phyloP scores from a whole-genome alignment of 2,113 vertebrate species.

The Ceyx margarethae region DNA sequence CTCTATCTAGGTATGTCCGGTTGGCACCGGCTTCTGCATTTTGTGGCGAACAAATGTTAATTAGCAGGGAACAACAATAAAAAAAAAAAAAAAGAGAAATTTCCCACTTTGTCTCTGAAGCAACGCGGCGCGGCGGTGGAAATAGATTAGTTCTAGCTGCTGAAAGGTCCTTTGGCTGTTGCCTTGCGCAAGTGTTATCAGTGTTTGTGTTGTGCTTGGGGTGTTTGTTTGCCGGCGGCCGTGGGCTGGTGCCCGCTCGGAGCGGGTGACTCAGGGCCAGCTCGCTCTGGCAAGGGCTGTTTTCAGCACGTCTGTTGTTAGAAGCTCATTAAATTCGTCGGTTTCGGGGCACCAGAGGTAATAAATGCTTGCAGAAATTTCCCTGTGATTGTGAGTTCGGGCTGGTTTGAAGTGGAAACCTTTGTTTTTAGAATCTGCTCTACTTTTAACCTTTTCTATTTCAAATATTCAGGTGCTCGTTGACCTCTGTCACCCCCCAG shows the following conservation, averaged over 20 bases:
- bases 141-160: constrained; percentile 59
- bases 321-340: background rate
- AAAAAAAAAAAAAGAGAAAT: background rate
- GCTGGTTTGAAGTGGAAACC: constrained; percentile 21
- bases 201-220: background rate
- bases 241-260: background rate
- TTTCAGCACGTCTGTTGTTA: background rate
- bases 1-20: constrained; percentile 69
- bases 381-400: background rate
- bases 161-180: background rate
- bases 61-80: background rate
- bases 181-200: constrained; percentile 36
- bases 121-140: constrained; percentile 27
- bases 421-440: background rate
- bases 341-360: background rate
- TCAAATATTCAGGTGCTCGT: fast-evolving
- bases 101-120: background rate
- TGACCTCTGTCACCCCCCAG: fast-evolving
- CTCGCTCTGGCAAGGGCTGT: background rate
- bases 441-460: background rate
- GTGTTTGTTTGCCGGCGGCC: constrained; percentile 37
- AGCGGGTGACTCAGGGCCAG: constrained; percentile 22
- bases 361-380: background rate
- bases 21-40: constrained; percentile 47
- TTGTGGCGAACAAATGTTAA: constrained; percentile 63